Evolutionary conservation across 23 tunicate species (phyloP), one percentile per base, ranked within the genome.

Genomic region (Halocynthia aurantium): DNA sequence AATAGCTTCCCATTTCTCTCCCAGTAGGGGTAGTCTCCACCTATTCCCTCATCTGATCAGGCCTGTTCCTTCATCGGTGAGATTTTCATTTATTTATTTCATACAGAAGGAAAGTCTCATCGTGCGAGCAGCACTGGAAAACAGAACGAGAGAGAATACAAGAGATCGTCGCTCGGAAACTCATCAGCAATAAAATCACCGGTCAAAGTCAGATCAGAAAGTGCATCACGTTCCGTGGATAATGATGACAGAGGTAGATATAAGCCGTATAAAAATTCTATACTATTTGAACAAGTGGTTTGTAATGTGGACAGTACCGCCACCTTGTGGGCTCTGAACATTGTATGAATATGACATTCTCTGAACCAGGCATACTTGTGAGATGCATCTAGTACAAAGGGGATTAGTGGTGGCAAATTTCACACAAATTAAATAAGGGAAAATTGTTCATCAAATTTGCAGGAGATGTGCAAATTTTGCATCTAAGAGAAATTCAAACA

Each of bases 111-210:
- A 15, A 65, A 15, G 10, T 8, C 22, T 15, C 70, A 65, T 65
- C 70, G 70, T 65, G 22, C 70, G 8, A 54, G 62, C 62, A 53
- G 56, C 10, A 21, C 15, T 4, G 62, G 55, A 6, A 12, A 22
- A 9, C 64, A 74, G 56, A 19, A 20, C 61, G 56, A 74, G 6
- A 64, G 56, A 74, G 55, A 62, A 11, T 0, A 40, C 31, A 40
- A 49, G 9, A 53, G 78, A 8, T 8, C 10, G 50, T 70, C 75
- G n/a, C 44, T 70, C 58, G 75, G 75, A 50, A 74, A 74, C 15
- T 31, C 76, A 31, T 74, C 78, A 8, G 78, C 6, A 8, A 56
- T 56, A 10, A 74, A 74, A 74, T 74, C 78, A 8, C 78, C 78
- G 78, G 50, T 18, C 15, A 74, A 74, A 18, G 10, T 13, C 20